phyloP scores from a whole-genome alignment of 2,888 invertebrate species.

The Galeruca laticollis region DNA sequence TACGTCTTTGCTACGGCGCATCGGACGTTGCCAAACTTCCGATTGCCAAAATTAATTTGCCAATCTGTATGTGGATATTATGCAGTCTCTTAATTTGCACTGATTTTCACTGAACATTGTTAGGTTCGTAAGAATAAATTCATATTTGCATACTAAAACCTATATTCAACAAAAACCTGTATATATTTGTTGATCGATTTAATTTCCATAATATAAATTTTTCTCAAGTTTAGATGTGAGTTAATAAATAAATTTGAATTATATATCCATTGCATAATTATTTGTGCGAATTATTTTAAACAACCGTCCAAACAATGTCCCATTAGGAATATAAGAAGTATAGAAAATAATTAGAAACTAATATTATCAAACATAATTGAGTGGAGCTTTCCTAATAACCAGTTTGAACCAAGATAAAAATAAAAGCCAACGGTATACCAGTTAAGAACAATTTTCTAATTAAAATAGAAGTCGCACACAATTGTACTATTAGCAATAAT shows the following conservation, averaged over 20 bases:
- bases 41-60: too few species aligned
- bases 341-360: not conserved
- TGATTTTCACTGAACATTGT: not conserved
- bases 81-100: not conserved
- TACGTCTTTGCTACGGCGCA: too few species aligned
- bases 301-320: too few species aligned
- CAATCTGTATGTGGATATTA: not conserved
- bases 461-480: not conserved
- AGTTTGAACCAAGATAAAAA: constrained; percentile 3
- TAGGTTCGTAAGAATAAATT: not conserved
- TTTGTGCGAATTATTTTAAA: too few species aligned
- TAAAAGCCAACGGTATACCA: not conserved
- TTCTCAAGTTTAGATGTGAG: too few species aligned
- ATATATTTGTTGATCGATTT: too few species aligned
- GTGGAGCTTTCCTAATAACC: not conserved
- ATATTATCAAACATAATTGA: not conserved
- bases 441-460: constrained; percentile 1
- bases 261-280: too few species aligned
- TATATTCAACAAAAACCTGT: not conserved
- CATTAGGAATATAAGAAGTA: too few species aligned
- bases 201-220: too few species aligned
- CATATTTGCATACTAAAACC: not conserved
- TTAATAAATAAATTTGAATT: not conserved
- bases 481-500: not conserved
- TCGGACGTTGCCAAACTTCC: too few species aligned